A percentile compares a stretch with the other conserved stretches of the same genome.
Evolutionary conservation across 2,113 vertebrate genomes (phyloP).

Genomic region (Pelmatolapia mariae): DNA sequence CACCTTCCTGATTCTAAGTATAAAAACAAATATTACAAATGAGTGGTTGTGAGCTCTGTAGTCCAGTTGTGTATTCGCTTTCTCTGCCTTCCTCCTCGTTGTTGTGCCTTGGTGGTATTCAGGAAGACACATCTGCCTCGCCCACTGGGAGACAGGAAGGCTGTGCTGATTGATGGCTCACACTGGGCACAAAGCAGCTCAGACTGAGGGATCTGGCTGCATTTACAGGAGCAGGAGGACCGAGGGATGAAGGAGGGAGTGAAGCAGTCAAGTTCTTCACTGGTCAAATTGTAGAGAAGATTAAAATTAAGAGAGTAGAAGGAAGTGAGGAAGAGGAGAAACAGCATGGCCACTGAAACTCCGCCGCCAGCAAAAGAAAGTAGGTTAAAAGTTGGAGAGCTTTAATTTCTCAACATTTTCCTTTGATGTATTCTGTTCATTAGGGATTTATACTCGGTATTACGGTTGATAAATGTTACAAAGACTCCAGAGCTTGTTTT

Average conservation of each 20-base stretch:
- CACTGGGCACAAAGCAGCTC: not conserved
- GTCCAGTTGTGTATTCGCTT: not conserved
- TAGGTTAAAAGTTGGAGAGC: not conserved
- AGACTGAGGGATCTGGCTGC: not conserved
- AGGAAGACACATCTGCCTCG: conserved; percentile 18
- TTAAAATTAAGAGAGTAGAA: not conserved
- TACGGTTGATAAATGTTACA: not conserved
- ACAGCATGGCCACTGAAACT: not conserved
- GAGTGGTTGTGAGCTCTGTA: rapidly evolving
- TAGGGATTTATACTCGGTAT: not conserved
- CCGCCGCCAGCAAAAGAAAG: not conserved
- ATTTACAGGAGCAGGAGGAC: not conserved
- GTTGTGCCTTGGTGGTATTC: conserved; percentile 6
- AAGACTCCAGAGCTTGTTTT: not conserved
- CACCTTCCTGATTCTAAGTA: not conserved
- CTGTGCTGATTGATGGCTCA: not conserved
- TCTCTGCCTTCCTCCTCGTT: not conserved
- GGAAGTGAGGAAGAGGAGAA: not conserved
- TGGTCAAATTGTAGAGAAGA: not conserved
- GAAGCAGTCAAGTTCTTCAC: not conserved
- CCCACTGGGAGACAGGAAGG: conserved; percentile 17
- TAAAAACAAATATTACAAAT: not conserved
- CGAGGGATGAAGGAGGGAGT: not conserved
- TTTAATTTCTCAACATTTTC: not conserved
- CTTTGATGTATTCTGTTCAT: not conserved